A percentile compares a stretch with the other conserved stretches of the same genome.
Conservation (phyloP, 2,888 invertebrate genomes). For the Netelia fuscicornis region DNA sequence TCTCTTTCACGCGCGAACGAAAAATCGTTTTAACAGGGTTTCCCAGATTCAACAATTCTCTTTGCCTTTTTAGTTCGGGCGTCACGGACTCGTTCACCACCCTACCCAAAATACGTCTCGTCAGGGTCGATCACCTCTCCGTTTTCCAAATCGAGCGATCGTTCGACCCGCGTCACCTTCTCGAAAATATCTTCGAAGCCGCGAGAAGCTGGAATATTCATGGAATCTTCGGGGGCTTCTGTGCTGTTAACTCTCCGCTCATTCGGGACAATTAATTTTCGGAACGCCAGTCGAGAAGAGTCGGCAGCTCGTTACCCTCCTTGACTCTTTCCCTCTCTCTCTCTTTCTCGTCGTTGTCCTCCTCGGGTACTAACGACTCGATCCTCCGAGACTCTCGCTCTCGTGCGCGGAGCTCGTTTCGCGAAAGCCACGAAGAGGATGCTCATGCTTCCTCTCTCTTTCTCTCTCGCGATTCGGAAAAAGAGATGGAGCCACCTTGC, state of each 20-base stretch:
- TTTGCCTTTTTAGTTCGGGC: background rate
- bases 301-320: conserved; percentile 56
- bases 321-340: background rate
- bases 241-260: conserved; percentile 29
- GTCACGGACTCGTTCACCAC: too few relatives aligned
- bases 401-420: conserved; percentile 42
- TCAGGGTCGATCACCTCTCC: background rate
- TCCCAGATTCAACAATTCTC: background rate
- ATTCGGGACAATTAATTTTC: conserved; percentile 63
- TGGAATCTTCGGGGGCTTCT: conserved; percentile 9
- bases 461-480: conserved; percentile 24
- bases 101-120: background rate
- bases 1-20: background rate
- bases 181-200: conserved; percentile 28
- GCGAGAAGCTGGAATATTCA: conserved; percentile 17
- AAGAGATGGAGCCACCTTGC: conserved; percentile 31
- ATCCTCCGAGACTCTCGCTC: conserved; percentile 33
- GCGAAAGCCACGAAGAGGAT: conserved; percentile 18
- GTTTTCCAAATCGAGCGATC: conserved; percentile 4
- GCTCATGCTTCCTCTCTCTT: conserved; percentile 1
- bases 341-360: conserved; percentile 41
- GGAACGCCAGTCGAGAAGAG: conserved; percentile 42
- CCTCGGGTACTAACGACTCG: conserved; percentile 60
- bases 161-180: conserved; percentile 5
- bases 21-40: background rate